These are phyloP conservation scores for Rhabdornis inornatus DNA, from an alignment of 2,113 vertebrate species.

Conservation along the genomic window DNA sequence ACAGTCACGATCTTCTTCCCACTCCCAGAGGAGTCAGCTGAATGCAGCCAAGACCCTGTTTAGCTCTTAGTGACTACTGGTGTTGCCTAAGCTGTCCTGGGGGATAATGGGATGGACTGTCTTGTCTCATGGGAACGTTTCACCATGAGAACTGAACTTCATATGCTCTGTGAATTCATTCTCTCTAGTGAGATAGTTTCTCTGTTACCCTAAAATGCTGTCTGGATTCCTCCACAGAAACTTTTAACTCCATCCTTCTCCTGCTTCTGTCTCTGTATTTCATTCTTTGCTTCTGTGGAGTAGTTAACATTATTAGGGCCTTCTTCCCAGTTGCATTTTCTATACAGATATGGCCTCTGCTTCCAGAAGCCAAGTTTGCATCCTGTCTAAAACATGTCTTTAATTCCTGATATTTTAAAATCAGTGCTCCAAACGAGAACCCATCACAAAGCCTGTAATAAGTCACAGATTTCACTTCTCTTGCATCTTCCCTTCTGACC, in stretches of 20 bases:
- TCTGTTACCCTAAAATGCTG: neutral
- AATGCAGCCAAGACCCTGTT: neutral
- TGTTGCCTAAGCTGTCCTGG: neutral
- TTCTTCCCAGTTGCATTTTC: neutral
- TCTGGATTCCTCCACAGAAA: neutral
- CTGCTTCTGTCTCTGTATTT: neutral
- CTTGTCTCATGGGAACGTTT: neutral
- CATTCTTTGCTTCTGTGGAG: neutral
- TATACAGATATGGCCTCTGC: neutral
- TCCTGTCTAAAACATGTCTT: neutral
- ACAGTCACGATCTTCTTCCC: conserved; percentile 65
- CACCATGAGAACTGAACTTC: neutral
- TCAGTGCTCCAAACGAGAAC: neutral
- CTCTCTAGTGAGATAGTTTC: neutral
- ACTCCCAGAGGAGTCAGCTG: conserved; percentile 47
- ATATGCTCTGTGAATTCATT: neutral
- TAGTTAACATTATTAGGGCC: neutral
- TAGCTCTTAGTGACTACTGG: neutral
- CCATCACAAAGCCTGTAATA: neutral
- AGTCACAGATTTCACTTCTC: neutral
- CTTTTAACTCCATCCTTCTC: neutral
- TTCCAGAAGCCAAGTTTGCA: neutral
- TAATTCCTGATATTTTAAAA: neutral
- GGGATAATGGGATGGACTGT: neutral
- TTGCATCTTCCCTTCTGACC: neutral